Percentiles rank a stretch among this genome's conserved stretches.
Evolutionary conservation across 2,113 vertebrate species (phyloP).

Genomic region (Urocynchramus pylzowi): DNA sequence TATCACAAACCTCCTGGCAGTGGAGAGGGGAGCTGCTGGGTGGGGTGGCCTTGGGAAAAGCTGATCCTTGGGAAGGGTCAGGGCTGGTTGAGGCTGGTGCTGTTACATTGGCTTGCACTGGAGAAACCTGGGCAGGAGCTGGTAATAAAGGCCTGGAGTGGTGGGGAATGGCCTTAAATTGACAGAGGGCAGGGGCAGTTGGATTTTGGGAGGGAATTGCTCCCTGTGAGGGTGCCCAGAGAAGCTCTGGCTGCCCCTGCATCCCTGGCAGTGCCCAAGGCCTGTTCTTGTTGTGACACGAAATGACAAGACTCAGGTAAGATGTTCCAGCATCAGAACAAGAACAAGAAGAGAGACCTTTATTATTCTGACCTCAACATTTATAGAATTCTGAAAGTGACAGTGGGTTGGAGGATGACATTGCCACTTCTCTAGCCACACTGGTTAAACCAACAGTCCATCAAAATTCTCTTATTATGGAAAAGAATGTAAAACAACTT

Average conservation of each 20-base stretch:
- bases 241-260: background rate
- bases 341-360: no score
- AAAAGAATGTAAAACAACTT: no score
- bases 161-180: background rate
- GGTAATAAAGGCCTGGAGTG: background rate
- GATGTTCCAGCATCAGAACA: no score
- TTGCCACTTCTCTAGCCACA: no score
- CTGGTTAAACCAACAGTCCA: no score
- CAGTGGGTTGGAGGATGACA: no score
- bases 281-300: no score
- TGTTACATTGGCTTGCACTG: background rate
- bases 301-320: no score
- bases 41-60: background rate
- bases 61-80: fast-evolving
- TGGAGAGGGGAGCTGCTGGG: background rate
- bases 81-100: fast-evolving
- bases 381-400: no score
- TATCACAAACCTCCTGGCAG: background rate
- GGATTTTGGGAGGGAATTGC: background rate
- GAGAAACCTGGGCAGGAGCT: background rate
- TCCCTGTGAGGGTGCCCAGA: background rate
- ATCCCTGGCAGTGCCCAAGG: background rate
- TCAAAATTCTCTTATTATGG: no score
- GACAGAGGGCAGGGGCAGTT: fast-evolving
- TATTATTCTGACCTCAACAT: no score